Evolutionary conservation across 2,797 vertebrate species (phyloP), one percentile per base, ranked within the genome.

Genomic region (Cryptoblepharus egeriae): DNA sequence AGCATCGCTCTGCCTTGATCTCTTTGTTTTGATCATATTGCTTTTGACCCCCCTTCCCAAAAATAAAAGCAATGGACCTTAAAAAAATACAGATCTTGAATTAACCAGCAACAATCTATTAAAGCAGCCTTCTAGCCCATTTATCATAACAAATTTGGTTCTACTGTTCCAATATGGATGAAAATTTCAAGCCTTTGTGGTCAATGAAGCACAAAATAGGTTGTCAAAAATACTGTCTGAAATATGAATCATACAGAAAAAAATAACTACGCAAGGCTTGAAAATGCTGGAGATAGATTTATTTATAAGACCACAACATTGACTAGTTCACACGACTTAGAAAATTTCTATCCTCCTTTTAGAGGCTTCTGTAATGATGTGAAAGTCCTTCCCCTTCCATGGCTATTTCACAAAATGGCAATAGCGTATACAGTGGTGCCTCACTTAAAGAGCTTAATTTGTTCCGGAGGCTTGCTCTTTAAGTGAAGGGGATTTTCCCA

Each of bases 171-270:
- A 92, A 93, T 89, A 89, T 77, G 61, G 88, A 90, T 81, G 81
- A 90, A 80, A 92, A 92, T 92, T 89, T 85, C 86, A 93, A 84
- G 87, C 39, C 71, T 79, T 80, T 80, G 58, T 84, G 67, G 60
- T 85, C 79, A 94, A 83, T 90, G 92, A 94, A 91, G 90, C 92
- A 87, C 86, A 93, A 94, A 95, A 95, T 91, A 93, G 90, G 85
- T 90, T 94, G 91, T 94, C 92, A 95, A 88, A 95, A 94, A 93
- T 91, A 81, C 82, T 88, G 78, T 84, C 88, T 94, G 91, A 95
- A 94, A 92, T 93, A 95, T 90, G 86, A 94, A 90, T 88, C 76
- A 85, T 77, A 76, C 42, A 75, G 32, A 20, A 52, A 87, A 18
- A 88, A 91, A 91, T 80, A 70, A 37, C n/a, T 71, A 74, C 70